Evolutionary conservation across 2,888 invertebrate species (phyloP), one percentile per base, ranked within the genome.

Genomic region (Xanthia togata): DNA sequence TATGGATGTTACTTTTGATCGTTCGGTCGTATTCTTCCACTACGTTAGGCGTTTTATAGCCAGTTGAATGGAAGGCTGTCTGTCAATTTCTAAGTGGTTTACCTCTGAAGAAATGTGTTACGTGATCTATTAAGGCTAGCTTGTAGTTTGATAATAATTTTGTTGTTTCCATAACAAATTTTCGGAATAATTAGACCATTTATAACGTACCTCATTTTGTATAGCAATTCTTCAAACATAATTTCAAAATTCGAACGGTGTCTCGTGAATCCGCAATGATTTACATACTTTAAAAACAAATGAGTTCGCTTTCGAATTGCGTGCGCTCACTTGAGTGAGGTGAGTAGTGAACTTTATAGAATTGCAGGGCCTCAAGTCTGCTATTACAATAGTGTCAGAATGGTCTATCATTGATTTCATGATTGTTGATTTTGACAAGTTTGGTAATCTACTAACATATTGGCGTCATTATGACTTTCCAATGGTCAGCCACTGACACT

Each of bases 1-100:
- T 23, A n/a, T 35, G 38, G 9, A 44, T 55, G 35, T 14, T 44
- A 53, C 59, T 57, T 23, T 44, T 68, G 81, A 81, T 81, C 81
- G 35, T 17, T 74, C 75, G 20, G n/a, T 68, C 65, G 81, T 67
- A 68, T 44, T 38, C 11, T 85, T 85, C 81, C 82, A 70, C 23
- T 75, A 81, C 67, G n/a, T 84, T 85, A 70, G 0, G 20, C 50
- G 14, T 55, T 20, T 67, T 63, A 81, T 74, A 53, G 8, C 47
- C 70, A 68, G 70, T 53, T 68, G 55, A 79, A 81, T n/a, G 70
- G 81, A 81, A 77, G 47, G 41, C 31, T 59, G 53, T 59, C 41
- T 26, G 38, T 70, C 26, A 59, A 31, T 70, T 55, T 75, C 67
- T 60, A 59, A 81, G 73, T 62, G 62, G 75, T 67, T 59, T 68